Evolutionary conservation across 2,888 invertebrate species (phyloP), one percentile per base, ranked within the genome.

Genomic region (Pollenia labialis): DNA sequence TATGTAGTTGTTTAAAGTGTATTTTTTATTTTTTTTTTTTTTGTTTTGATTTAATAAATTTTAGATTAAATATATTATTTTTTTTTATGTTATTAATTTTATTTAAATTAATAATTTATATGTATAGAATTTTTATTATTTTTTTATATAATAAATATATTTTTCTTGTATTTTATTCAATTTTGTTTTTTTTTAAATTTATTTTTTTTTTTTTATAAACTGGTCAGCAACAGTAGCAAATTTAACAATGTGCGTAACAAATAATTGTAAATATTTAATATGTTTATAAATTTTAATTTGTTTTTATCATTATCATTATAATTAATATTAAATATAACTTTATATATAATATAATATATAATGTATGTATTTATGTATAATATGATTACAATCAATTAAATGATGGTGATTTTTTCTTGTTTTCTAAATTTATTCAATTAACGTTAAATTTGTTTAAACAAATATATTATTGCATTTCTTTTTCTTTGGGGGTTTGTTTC

Each of bases 101-200:
- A 69, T 66, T 87, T 71, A 52, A 76, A 81, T 81, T 72, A 72
- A 79, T 88, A 81, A 85, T 80, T 88, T 85, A 85, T 85, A 85
- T 85, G 74, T 86, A 88, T 88, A 81, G 82, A 72, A 68, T 66
- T 72, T 72, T 79, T 64, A 7, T 58, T 48, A 62, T 72, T 76
- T 23, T 72, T 62, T 79, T 64, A 85, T 72, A 80, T 83, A 83
- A 64, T 68, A 85, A 88, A 72, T 71, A 94, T 96, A 64, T 95
- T 96, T 96, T 93, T 95, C 96, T 93, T 96, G 96, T 88, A 88
- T 88, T 86, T 83, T 88, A 87, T 75, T 84, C n/a, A 85, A 84
- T 84, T 84, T 84, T 2, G 69, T 85, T 72, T 71, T 75, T 80
- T 87, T 64, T 58, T 23, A 23, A 32, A 32, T 32, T 32, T 68